phyloP scores from a whole-genome alignment of 2,888 invertebrate species.

The Andrena bicolor region DNA sequence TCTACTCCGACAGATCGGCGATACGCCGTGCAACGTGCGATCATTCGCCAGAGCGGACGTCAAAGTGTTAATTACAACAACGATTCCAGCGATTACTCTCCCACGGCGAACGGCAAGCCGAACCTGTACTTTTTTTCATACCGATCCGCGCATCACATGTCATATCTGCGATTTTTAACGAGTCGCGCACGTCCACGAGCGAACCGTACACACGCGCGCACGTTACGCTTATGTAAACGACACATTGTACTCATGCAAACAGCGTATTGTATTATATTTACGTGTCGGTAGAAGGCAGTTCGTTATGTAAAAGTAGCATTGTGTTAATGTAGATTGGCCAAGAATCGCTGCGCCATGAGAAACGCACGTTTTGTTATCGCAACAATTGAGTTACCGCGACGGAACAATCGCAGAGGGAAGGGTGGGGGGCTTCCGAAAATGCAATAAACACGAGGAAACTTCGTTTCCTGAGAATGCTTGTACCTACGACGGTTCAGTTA shows the following conservation, averaged over 20 bases:
- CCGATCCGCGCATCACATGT: neutral
- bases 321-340: constrained; percentile 48
- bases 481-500: neutral
- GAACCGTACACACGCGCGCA: neutral
- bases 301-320: constrained; percentile 68
- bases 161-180: constrained; percentile 19
- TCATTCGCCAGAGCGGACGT: neutral
- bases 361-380: neutral
- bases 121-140: neutral
- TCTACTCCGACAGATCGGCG: too few species aligned
- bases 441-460: neutral
- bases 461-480: neutral
- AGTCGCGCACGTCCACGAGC: neutral
- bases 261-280: constrained; percentile 61
- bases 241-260: constrained; percentile 71
- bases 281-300: constrained; percentile 43
- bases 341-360: constrained; percentile 21
- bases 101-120: neutral
- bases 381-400: neutral
- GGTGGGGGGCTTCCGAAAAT: neutral
- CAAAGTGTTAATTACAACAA: neutral
- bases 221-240: constrained; percentile 56
- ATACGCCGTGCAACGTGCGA: neutral
- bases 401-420: neutral
- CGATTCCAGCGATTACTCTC: neutral